Base-by-base conservation (phyloP, 37 sponge, comb jelly and placozoan genomes). In the Geodia barretti region DNA sequence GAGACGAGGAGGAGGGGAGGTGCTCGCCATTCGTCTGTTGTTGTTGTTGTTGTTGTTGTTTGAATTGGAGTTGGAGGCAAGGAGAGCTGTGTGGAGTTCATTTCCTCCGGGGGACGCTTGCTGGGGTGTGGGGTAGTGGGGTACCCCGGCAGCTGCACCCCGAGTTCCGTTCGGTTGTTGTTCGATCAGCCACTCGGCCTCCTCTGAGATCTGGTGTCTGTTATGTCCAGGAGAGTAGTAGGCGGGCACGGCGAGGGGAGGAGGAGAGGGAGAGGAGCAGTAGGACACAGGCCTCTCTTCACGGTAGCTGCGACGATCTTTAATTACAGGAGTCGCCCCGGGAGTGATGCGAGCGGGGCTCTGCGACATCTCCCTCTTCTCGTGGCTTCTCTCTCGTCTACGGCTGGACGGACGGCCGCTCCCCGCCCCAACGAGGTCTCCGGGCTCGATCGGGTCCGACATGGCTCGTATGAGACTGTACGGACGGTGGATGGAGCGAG, bases 381-480 rank as follows among this genome's bases (percentile, higher is more conserved):
- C 54, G 11, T 14, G 7, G 11, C 11, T 17, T 7, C 14, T 7
- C 11, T 47, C 54, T 14, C 54, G 7, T 14, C 14, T 47, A 14
- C 54, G 54, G 54, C 54, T 47, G 7, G 11, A 7, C 7, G 54
- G 54, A 7, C 54, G 54, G 11, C 11, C 7, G 7, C 14, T 7
- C 7, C 11, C 11, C 54, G 54, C 11, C 7, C 11, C 7, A 47
- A 14, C 14, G 11, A 47, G 14, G 54, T 47, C 54, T n/a, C n/a
- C n/a, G 7, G 7, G 54, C 11, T 68, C 70, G 36, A 84, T 60
- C 4, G 84, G 84, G 39, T 84, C 75, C 25, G 76, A 64, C 29
- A 84, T 39, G 5, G 83, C 84, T 30, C 32, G 74, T 14, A 84
- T 26, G 32, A 84, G 60, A 31, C 84, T 84, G 21, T 75, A 75